Evolutionary conservation across 1,140 invertebrate species (phyloP).

Genomic region (Aleiodes sp.): DNA sequence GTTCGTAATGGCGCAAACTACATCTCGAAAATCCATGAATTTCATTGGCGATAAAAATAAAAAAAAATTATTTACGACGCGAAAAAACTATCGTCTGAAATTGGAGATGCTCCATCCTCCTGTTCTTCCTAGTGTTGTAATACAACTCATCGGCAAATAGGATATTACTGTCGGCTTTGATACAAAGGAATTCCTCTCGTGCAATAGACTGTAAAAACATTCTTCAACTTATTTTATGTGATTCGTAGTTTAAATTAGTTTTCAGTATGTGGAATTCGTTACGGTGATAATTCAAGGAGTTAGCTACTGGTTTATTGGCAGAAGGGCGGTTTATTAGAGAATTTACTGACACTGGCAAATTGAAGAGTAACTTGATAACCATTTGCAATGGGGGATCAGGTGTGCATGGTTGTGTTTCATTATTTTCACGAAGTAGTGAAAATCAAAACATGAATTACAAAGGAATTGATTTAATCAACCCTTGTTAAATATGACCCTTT

Average conservation of each 20-base stretch:
- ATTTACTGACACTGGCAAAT: neutral
- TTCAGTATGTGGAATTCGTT: constrained; percentile 52
- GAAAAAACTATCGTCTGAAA: constrained; percentile 61
- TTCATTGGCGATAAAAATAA: too few relatives aligned
- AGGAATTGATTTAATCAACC: neutral
- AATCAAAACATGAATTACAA: neutral
- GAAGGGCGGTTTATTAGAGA: neutral
- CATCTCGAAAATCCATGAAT: neutral
- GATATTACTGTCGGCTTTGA: constrained; percentile 50
- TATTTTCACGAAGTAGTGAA: neutral
- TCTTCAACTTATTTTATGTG: constrained; percentile 31
- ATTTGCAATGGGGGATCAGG: constrained; percentile 17
- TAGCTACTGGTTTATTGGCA: constrained; percentile 55
- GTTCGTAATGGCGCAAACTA: neutral
- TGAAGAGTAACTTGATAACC: constrained; percentile 43
- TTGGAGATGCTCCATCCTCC: constrained; percentile 52
- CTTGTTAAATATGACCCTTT: too few relatives aligned
- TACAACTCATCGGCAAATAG: constrained; percentile 43
- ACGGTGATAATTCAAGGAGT: constrained; percentile 53
- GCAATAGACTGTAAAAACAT: constrained; percentile 36
- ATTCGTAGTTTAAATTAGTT: constrained; percentile 50
- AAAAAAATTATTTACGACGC: constrained; percentile 58
- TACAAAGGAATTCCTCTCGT: constrained; percentile 49
- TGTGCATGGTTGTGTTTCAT: neutral
- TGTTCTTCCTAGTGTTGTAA: constrained; percentile 23